phyloP scores from a whole-genome alignment of 1,140 invertebrate genomes.

The Steinernema khuongi region DNA sequence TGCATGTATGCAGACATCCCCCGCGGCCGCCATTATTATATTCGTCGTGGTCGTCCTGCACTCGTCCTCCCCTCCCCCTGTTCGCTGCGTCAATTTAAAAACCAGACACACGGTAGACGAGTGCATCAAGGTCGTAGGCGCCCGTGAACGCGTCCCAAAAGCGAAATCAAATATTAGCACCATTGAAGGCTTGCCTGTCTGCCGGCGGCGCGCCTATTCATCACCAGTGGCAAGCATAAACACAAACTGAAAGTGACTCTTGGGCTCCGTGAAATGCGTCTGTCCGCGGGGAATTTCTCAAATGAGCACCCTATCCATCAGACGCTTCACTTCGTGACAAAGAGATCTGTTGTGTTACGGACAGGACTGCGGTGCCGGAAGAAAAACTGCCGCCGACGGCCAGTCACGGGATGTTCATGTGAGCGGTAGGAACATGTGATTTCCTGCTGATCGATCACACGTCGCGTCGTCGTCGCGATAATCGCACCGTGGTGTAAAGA shows the following conservation, averaged over 20 bases:
- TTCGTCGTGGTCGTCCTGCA: neutral
- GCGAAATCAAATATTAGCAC: neutral
- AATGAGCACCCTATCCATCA: too few relatives aligned
- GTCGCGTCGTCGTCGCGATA: neutral
- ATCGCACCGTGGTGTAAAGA: neutral
- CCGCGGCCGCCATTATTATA: conserved; percentile 3
- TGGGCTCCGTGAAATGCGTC: too few relatives aligned
- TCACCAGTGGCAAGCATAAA: neutral
- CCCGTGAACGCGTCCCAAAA: neutral
- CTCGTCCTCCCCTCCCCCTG: neutral
- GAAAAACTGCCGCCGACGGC: neutral
- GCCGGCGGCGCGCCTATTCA: neutral
- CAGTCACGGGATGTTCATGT: conserved; percentile 4
- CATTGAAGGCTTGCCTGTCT: neutral
- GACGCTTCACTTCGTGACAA: too few relatives aligned
- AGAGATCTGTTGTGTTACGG: too few relatives aligned
- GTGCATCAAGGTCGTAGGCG: neutral
- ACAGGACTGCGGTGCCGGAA: neutral
- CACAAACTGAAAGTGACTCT: too few relatives aligned
- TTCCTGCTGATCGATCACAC: conserved; percentile 12
- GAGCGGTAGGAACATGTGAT: neutral
- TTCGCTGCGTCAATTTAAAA: neutral
- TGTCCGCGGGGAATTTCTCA: too few relatives aligned
- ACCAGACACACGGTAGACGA: neutral
- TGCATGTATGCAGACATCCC: neutral